Evolutionary conservation across 2,888 invertebrate genomes (phyloP).

Genomic region (Melipona beecheii): DNA sequence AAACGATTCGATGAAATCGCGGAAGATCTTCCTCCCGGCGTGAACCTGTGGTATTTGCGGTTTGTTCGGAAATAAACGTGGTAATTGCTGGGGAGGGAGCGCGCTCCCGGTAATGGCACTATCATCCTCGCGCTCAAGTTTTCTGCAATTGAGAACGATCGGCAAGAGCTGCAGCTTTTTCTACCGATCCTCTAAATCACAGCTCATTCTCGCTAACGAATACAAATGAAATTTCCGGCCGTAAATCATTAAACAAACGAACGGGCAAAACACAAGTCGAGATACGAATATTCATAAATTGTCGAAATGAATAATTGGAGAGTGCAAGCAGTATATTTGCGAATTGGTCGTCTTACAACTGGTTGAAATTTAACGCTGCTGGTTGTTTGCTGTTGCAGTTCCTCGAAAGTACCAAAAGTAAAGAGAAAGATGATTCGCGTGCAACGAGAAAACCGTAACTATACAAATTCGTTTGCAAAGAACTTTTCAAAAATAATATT

Average conservation of each 20-base stretch:
- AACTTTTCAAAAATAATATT: too few relatives aligned
- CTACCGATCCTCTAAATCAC: not conserved
- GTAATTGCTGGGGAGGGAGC: not conserved
- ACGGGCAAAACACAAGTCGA: not conserved
- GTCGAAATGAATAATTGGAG: not conserved
- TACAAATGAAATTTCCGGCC: not conserved
- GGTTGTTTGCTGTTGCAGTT: too few relatives aligned
- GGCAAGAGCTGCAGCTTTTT: not conserved
- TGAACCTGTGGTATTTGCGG: conserved; percentile 45
- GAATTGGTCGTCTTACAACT: too few relatives aligned
- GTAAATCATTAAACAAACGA: not conserved
- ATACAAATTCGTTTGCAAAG: too few relatives aligned
- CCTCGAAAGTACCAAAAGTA: too few relatives aligned
- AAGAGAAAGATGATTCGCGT: too few relatives aligned
- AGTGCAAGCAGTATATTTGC: too few relatives aligned
- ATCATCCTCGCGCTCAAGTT: not conserved
- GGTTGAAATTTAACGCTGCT: too few relatives aligned
- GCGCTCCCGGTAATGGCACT: not conserved
- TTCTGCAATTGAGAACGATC: not conserved
- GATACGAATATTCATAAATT: not conserved
- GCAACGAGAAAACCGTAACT: too few relatives aligned
- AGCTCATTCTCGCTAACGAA: not conserved
- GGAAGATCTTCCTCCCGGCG: not conserved
- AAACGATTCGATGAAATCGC: conserved; percentile 8
- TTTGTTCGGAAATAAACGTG: conserved; percentile 25